Percentiles rank a stretch among this genome's conserved stretches.
phyloP scores from a whole-genome alignment of 2,113 vertebrate genomes.

The Lepisosteus oculatus region DNA sequence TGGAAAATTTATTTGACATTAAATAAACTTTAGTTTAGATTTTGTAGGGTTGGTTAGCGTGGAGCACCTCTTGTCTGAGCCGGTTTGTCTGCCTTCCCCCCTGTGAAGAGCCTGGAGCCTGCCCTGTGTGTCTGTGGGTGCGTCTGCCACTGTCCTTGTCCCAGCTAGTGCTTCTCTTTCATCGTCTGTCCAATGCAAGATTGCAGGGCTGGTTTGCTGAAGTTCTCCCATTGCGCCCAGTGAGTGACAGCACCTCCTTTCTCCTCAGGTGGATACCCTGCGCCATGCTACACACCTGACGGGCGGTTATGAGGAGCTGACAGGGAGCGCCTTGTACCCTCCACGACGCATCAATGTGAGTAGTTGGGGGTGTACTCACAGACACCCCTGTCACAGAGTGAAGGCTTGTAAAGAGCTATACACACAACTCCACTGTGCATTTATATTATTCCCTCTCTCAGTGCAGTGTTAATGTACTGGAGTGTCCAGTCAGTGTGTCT shows the following conservation, averaged over 20 bases:
- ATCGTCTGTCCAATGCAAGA: conserved; percentile 10
- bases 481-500: background rate
- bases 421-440: background rate
- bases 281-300: conserved; percentile 79
- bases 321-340: conserved; percentile 64
- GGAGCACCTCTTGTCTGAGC: too few species aligned
- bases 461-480: background rate
- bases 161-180: background rate
- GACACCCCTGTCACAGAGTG: too few species aligned
- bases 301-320: conserved; percentile 75
- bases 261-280: conserved; percentile 73
- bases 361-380: conserved; percentile 12
- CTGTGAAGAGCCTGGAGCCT: background rate
- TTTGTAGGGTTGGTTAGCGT: too few species aligned
- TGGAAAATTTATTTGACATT: too few species aligned
- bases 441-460: background rate
- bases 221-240: background rate
- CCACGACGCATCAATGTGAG: conserved; percentile 69
- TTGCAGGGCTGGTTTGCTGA: background rate
- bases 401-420: too few species aligned
- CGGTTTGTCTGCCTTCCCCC: too few species aligned
- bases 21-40: too few species aligned
- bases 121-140: background rate
- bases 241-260: conserved; percentile 14
- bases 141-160: background rate